Conservation (phyloP, 1,140 invertebrate genomes). For the Trichogramma pretiosum region DNA sequence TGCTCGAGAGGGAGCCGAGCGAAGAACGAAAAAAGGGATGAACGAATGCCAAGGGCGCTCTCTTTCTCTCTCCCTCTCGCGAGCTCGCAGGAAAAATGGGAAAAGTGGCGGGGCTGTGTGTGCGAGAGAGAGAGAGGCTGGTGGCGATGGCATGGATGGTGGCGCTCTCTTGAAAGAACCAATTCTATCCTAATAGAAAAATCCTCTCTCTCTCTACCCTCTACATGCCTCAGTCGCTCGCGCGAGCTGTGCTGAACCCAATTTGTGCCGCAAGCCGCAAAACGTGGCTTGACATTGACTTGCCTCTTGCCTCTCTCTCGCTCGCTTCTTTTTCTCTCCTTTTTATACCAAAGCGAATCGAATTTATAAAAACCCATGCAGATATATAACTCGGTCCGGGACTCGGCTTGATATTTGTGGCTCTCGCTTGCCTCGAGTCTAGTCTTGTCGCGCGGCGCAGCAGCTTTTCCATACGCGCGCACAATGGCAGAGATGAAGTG, state of each 20-base stretch:
- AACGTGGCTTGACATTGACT: no score
- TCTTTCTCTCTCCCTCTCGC: no score
- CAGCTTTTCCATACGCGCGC: slow-evolving; percentile 4
- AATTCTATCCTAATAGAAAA: slow-evolving; percentile 48
- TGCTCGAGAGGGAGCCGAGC: background rate
- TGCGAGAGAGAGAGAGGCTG: background rate
- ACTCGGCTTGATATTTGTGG: no score
- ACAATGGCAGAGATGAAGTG: no score
- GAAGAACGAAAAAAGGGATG: slow-evolving; percentile 15
- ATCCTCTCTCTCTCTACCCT: no score
- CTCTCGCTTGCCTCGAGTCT: no score
- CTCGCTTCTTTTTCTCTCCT: background rate
- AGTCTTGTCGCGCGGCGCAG: no score
- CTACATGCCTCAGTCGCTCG: no score
- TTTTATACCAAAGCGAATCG: background rate
- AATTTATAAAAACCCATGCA: slow-evolving; percentile 11
- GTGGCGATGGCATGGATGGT: slow-evolving; percentile 1
- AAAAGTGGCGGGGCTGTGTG: no score
- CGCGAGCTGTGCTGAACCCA: slow-evolving; percentile 44
- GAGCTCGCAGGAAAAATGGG: slow-evolving; percentile 6
- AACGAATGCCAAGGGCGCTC: slow-evolving; percentile 19
- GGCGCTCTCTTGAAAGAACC: slow-evolving; percentile 43
- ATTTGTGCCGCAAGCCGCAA: slow-evolving; percentile 48
- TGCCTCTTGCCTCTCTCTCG: no score
- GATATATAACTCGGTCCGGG: no score